Base-by-base conservation (phyloP, 2,797 vertebrate genomes). In the Bovichtus diacanthus region DNA sequence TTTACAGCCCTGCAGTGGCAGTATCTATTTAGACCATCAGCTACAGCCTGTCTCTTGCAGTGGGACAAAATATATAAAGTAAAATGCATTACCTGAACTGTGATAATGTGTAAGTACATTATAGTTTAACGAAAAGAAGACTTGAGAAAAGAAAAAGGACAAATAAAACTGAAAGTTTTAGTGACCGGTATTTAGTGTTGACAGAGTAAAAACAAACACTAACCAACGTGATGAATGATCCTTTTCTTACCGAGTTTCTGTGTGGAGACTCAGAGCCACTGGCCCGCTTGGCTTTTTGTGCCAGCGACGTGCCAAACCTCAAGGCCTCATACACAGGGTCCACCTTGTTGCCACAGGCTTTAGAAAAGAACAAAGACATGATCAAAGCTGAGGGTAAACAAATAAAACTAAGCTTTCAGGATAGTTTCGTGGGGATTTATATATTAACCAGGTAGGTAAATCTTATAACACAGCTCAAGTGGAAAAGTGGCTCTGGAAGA, bases 251-350 rank as follows among this genome's bases (percentile, higher is more conserved):
- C 65, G 97, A 98, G 90, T 96, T 98, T 91, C 96, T 95, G 65
- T 95, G 96, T 25, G 98, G 97, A 18, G 98, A 98, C 2, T 98
- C 97, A 0, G 97, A 98, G 34, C 97, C 96, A 63, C 97, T 98
- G 64, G 96, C 71, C 78, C 97, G 96, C 94, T 99, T 99, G 23
- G 95, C 97, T 80, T 97, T 99, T 90, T 99, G 98, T 47, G 98
- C 98, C 90, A 99, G 90, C 3, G 98, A 99, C 13, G 98, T 99
- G 64, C 98, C 98, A 61, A 99, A 99, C 49, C 98, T 96, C 44
- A 99, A 95, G 19, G 98, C 94, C 95, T 99, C 98, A 25, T 99
- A 99, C 16, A 99, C 98, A 0, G 98, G 98, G 82, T 99, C 98
- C 88, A 99, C 97, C 83, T 99, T 99, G 85, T 98, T 99, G 70